Evolutionary conservation across 2,113 vertebrate species (phyloP), one percentile per base, ranked within the genome.

Genomic region (Cromileptes altivelis): DNA sequence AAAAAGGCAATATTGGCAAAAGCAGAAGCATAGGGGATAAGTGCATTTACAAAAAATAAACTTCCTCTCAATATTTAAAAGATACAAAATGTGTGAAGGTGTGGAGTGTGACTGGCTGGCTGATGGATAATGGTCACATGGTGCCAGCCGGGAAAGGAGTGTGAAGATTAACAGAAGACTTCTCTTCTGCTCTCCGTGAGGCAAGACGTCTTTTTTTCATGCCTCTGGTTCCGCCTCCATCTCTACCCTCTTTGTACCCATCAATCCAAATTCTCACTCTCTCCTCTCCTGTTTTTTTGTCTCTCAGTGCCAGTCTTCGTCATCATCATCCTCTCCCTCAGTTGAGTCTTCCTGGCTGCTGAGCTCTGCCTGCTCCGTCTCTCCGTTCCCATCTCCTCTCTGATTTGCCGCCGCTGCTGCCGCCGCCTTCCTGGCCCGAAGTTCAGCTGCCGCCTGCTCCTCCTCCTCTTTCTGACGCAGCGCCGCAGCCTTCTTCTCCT

Each of bases 401-500:
- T 21, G 81, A 61, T 62, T 72, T 13, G 37, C 68, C 2, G 64
- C 56, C 0, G 37, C 80, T 0, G 61, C 68, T 0, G 56, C 78
- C 0, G 55, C 78, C 0, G 77, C 93, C 0, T 91, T 96, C 0
- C 88, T 89, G 67, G 83, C 91, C 56, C 74, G 85, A 23, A 89
- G 89, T 23, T 82, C 85, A 6, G 85, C 82, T 0, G 89, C 93
- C 0, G 89, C 95, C 4, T 80, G 89, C 81, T 95, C 93, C 81
- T 97, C 97, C 18, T 93, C 95, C 87, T 98, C 96, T 8, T 92
- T 96, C 86, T 95, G 97, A 56, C 92, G 95, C 92, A 96, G 95
- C 0, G 98, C 98, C 0, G 97, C 98, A 0, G 97, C 98, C 92
- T 99, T 99, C 95, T 98, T 99, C 91, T 99, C 98, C 94, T 99